A percentile compares a stretch with the other conserved stretches of the same genome.
phyloP scores from a whole-genome alignment of 2,888 invertebrate species.

The Lochmaea crataegi region DNA sequence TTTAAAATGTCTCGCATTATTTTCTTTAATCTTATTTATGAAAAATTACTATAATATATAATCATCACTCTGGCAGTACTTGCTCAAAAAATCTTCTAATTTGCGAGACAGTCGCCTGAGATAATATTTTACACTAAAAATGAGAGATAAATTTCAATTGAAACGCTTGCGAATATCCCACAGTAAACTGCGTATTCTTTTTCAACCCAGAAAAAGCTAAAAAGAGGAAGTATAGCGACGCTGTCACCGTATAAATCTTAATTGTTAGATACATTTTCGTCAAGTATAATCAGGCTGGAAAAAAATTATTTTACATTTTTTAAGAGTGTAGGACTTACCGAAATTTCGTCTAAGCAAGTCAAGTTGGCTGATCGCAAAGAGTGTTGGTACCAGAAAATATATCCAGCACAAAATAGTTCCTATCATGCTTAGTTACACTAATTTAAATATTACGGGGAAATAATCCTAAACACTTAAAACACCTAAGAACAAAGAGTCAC shows the following conservation, averaged over 20 bases:
- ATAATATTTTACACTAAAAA: neutral
- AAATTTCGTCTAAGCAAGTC: constrained; percentile 25
- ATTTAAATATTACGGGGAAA: neutral
- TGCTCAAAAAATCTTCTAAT: neutral
- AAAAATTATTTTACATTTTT: neutral
- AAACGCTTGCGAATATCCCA: neutral
- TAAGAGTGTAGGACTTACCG: neutral
- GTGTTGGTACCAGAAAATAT: constrained; percentile 13
- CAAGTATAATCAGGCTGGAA: neutral
- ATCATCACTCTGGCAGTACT: neutral
- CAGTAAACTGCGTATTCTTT: constrained; percentile 6
- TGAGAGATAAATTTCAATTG: constrained; percentile 4
- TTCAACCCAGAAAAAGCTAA: neutral
- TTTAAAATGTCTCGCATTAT: neutral
- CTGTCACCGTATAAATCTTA: constrained; percentile 11
- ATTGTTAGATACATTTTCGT: neutral
- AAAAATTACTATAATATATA: neutral
- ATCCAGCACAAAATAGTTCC: constrained; percentile 21
- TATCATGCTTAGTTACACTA: constrained; percentile 21
- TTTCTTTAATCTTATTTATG: neutral
- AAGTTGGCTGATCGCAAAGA: constrained; percentile 14
- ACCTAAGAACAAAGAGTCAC: constrained; percentile 20
- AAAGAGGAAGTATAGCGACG: neutral
- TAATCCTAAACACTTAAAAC: constrained; percentile 15
- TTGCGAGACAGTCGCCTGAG: neutral